phyloP scores from a whole-genome alignment of 2,113 vertebrate genomes.

The Diphyllodes magnificus region DNA sequence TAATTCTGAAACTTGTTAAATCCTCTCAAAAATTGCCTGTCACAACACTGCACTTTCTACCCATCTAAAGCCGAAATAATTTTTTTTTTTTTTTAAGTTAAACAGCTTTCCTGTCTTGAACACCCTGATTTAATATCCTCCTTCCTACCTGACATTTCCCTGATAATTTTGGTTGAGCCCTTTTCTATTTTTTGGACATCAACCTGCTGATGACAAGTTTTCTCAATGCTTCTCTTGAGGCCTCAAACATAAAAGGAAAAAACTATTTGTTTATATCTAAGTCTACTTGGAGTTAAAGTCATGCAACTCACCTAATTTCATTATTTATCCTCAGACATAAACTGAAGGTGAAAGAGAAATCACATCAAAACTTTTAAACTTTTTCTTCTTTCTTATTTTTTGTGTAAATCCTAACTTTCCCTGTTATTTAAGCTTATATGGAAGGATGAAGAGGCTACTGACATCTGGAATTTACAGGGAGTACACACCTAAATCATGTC shows the following conservation, averaged over 20 bases:
- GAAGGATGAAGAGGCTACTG: background rate
- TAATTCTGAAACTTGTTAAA: background rate
- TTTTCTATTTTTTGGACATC: background rate
- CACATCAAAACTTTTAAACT: background rate
- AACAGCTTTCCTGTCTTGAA: background rate
- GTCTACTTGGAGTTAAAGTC: background rate
- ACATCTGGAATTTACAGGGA: background rate
- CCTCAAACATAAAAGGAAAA: background rate
- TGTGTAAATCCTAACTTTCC: background rate
- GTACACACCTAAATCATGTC: background rate
- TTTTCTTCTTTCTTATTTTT: background rate
- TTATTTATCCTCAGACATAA: background rate
- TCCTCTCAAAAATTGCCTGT: background rate
- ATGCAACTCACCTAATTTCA: background rate
- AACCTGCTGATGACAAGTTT: background rate
- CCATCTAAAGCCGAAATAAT: background rate
- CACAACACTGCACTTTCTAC: background rate
- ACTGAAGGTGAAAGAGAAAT: background rate
- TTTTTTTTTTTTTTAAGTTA: background rate
- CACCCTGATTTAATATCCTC: background rate
- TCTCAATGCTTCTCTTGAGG: background rate
- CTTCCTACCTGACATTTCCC: background rate
- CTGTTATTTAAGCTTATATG: background rate
- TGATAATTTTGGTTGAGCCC: accelerated
- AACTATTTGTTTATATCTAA: background rate